Conservation (phyloP, 2,113 vertebrate genomes). For the Himantopus leucocephalus region DNA sequence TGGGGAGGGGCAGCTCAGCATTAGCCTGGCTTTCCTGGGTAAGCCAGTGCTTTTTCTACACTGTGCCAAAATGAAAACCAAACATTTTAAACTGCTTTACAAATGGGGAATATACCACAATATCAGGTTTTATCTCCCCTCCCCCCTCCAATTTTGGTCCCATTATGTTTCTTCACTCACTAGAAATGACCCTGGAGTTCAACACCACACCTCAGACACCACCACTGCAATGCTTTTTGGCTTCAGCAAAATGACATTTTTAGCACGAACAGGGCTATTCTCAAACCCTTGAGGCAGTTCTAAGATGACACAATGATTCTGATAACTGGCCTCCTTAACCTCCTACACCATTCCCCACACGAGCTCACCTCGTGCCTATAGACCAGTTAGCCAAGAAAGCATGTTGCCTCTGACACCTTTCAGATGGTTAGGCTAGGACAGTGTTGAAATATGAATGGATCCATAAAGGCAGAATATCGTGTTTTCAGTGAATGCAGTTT, state of each 20-base stretch:
- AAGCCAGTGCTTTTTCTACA: neutral
- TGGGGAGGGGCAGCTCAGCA: neutral
- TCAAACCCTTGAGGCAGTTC: neutral
- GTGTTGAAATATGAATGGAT: neutral
- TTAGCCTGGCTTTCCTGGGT: neutral
- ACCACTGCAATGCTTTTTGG: neutral
- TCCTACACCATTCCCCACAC: rapidly evolving
- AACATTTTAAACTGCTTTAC: neutral
- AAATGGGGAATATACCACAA: neutral
- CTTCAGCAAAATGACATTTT: neutral
- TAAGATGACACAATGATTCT: neutral
- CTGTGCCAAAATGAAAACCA: neutral
- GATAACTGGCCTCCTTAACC: neutral
- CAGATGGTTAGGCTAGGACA: neutral
- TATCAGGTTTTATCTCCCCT: rapidly evolving
- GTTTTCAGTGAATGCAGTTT: neutral
- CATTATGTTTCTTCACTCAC: neutral
- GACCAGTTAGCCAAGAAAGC: neutral
- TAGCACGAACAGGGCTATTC: neutral
- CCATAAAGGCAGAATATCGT: neutral
- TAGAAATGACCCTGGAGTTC: neutral
- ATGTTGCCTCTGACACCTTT: neutral
- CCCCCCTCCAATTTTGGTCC: neutral
- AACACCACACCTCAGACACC: neutral
- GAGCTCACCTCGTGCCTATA: rapidly evolving